These are phyloP conservation scores for Ferdinandea cuprea DNA, from an alignment of 2,888 invertebrate species.

Conservation along the genomic window DNA sequence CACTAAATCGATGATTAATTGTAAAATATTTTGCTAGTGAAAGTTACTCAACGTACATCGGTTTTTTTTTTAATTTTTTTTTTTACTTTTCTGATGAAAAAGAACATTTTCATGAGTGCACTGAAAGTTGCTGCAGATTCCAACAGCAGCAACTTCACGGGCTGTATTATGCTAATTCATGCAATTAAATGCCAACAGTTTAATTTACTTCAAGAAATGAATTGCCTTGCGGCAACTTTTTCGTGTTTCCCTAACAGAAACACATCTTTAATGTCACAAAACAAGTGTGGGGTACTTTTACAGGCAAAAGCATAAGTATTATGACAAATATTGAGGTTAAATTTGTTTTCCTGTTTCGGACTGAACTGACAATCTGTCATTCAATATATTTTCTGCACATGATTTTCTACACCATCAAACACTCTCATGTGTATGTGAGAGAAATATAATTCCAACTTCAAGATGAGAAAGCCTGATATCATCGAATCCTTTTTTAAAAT, in stretches of 20 bases:
- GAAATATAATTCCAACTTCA: background rate
- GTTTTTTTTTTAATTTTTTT: background rate
- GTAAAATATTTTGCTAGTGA: slow-evolving; percentile 32
- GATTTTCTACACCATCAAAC: background rate
- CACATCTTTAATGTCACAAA: slow-evolving; percentile 15
- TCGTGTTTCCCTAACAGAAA: slow-evolving; percentile 13
- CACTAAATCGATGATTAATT: slow-evolving; percentile 8
- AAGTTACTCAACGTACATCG: slow-evolving; percentile 23
- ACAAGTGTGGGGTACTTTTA: slow-evolving; percentile 12
- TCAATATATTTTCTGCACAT: slow-evolving; percentile 25
- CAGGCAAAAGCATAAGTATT: slow-evolving; percentile 1
- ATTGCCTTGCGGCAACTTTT: slow-evolving; percentile 18
- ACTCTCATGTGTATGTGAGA: background rate
- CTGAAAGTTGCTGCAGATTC: slow-evolving; percentile 27
- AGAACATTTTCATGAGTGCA: slow-evolving; percentile 39
- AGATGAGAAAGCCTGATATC: slow-evolving; percentile 23
- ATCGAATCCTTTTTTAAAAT: slow-evolving; percentile 47
- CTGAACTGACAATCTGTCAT: slow-evolving; percentile 35
- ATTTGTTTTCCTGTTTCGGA: slow-evolving; percentile 27
- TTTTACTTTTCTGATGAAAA: slow-evolving; percentile 23
- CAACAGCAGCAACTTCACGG: background rate
- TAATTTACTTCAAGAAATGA: slow-evolving; percentile 48
- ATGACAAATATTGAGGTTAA: slow-evolving; percentile 57
- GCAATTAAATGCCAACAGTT: slow-evolving; percentile 47
- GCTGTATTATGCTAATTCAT: slow-evolving; percentile 55